phyloP scores from a whole-genome alignment of 2,113 vertebrate species.

The Hiodon alosoides region DNA sequence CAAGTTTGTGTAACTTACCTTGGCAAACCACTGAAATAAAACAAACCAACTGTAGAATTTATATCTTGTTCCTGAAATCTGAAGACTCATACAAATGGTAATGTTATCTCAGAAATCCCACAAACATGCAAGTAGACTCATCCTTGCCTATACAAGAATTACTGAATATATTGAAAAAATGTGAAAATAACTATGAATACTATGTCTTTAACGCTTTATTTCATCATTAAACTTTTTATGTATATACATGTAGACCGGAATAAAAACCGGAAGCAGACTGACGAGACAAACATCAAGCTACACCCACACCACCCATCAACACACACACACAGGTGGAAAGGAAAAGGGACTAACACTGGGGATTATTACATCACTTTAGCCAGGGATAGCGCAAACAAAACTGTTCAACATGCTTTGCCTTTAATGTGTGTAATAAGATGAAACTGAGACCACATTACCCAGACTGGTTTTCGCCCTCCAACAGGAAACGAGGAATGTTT shows the following conservation, averaged over 20 bases:
- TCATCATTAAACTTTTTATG: constrained; percentile 38
- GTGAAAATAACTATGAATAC: not conserved
- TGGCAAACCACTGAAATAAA: constrained; percentile 9
- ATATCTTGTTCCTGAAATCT: not conserved
- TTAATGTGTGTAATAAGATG: constrained; percentile 12
- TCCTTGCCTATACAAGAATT: not conserved
- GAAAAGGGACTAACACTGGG: constrained; percentile 19
- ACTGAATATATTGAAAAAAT: not conserved
- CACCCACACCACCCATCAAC: constrained; percentile 34
- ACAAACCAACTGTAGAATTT: constrained; percentile 14
- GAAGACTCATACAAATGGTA: not conserved
- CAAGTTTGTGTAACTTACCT: not conserved
- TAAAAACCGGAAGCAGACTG: constrained; percentile 20
- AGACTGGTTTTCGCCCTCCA: too few relatives aligned
- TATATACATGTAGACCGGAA: constrained; percentile 54
- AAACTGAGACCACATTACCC: too few relatives aligned
- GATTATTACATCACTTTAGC: constrained; percentile 37
- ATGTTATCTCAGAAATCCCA: not conserved
- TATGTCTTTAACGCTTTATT: constrained; percentile 32
- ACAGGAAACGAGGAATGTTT: too few relatives aligned
- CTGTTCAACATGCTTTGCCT: not conserved
- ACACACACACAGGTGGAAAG: constrained; percentile 39
- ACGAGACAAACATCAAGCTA: constrained; percentile 35
- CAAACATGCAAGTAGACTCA: too few relatives aligned
- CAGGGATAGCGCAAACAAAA: constrained; percentile 5